phyloP scores from a whole-genome alignment of 2,888 invertebrate genomes.

The Emesis castigata region DNA sequence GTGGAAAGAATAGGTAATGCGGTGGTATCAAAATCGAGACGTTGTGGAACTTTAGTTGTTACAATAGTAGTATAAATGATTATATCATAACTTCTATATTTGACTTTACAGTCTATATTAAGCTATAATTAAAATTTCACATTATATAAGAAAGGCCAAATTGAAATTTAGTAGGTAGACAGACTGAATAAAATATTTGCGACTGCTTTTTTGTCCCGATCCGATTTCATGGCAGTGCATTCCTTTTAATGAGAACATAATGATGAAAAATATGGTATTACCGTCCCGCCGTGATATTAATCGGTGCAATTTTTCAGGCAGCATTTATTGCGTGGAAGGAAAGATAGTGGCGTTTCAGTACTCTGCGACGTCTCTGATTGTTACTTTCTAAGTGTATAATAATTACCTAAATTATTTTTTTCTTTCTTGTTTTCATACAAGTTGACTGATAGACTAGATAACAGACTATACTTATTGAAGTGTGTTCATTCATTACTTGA shows the following conservation, averaged over 20 bases:
- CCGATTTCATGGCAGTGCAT: slow-evolving; percentile 73
- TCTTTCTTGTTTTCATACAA: too few species aligned
- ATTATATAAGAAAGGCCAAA: slow-evolving; percentile 54
- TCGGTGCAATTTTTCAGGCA: slow-evolving; percentile 75
- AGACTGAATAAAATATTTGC: slow-evolving; percentile 69
- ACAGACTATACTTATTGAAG: too few species aligned
- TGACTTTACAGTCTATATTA: background rate
- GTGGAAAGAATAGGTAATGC: too few species aligned
- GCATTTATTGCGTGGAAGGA: slow-evolving; percentile 74
- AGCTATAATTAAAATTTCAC: slow-evolving; percentile 60
- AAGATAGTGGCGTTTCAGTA: slow-evolving; percentile 66
- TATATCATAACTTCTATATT: too few species aligned
- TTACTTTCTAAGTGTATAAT: background rate
- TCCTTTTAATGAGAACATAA: slow-evolving; percentile 85
- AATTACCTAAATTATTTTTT: background rate
- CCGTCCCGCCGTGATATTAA: slow-evolving; percentile 74
- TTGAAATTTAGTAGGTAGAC: slow-evolving; percentile 57
- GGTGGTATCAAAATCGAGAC: too few species aligned
- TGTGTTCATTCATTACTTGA: too few species aligned
- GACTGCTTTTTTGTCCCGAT: slow-evolving; percentile 58
- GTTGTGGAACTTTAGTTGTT: too few species aligned
- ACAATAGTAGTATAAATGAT: too few species aligned
- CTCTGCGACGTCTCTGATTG: slow-evolving; percentile 7
- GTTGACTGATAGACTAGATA: too few species aligned
- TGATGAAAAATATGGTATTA: slow-evolving; percentile 79